phyloP scores from a whole-genome alignment of 2,888 invertebrate genomes.

The Cryptophagus acutangulus region DNA sequence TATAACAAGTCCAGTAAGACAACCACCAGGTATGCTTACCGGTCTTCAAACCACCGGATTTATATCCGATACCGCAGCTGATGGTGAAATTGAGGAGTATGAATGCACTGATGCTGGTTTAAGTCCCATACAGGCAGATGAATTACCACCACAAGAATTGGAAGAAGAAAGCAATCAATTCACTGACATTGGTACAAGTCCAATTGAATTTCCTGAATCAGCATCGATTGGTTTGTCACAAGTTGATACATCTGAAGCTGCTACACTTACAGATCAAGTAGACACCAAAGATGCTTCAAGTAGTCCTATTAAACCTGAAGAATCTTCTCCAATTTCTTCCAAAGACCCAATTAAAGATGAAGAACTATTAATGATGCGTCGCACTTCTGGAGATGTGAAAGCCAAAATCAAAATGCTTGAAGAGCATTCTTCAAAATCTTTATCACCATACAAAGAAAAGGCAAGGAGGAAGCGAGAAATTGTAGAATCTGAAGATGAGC shows the following conservation, averaged over 20 bases:
- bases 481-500: slow-evolving; percentile 46
- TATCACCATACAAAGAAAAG: slow-evolving; percentile 40
- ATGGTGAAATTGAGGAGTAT: slow-evolving; percentile 47
- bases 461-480: slow-evolving; percentile 39
- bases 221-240: slow-evolving; percentile 45
- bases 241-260: slow-evolving; percentile 52
- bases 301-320: slow-evolving; percentile 50
- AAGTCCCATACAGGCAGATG: slow-evolving; percentile 54
- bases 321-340: slow-evolving; percentile 30
- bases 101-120: slow-evolving; percentile 55
- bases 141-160: slow-evolving; percentile 42
- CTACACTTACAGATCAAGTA: slow-evolving; percentile 51
- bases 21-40: slow-evolving; percentile 40
- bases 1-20: slow-evolving; percentile 46
- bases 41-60: slow-evolving; percentile 47
- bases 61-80: slow-evolving; percentile 48
- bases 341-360: slow-evolving; percentile 40
- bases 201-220: slow-evolving; percentile 49
- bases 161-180: slow-evolving; percentile 46
- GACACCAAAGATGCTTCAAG: slow-evolving; percentile 52
- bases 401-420: slow-evolving; percentile 54
- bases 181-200: slow-evolving; percentile 51
- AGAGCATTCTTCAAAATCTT: slow-evolving; percentile 45
- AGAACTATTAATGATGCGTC: slow-evolving; percentile 40
- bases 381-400: slow-evolving; percentile 54